A percentile compares a stretch with the other conserved stretches of the same genome.
Evolutionary conservation across 2,797 vertebrate species (phyloP).

Genomic region (Columba guinea): DNA sequence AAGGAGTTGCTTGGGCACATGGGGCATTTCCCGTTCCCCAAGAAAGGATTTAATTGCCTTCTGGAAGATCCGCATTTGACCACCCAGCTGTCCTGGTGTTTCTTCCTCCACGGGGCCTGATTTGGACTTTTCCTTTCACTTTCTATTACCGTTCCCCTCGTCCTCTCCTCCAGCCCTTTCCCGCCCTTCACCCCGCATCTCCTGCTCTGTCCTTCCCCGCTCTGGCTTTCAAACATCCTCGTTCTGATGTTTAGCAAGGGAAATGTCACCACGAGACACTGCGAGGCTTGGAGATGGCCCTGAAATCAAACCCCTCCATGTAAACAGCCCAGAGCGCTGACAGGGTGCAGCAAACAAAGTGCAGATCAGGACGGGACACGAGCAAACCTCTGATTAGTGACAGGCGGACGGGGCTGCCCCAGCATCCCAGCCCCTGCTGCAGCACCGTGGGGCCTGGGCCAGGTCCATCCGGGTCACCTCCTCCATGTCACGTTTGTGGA

Average conservation of each 20-base stretch:
- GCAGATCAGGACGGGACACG: accelerated
- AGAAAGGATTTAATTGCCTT: constrained; percentile 65
- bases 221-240: background rate
- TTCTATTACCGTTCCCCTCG: constrained; percentile 48
- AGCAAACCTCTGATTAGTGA: background rate
- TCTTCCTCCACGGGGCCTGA: background rate
- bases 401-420: background rate
- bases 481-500: background rate
- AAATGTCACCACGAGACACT: background rate
- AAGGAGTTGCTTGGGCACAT: no score
- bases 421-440: background rate
- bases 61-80: constrained; percentile 17
- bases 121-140: constrained; percentile 64
- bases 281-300: background rate
- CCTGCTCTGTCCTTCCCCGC: background rate
- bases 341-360: background rate
- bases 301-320: background rate
- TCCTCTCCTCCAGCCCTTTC: constrained; percentile 43
- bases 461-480: background rate
- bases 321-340: background rate
- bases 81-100: constrained; percentile 12
- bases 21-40: background rate
- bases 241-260: background rate
- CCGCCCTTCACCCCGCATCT: constrained; percentile 8
- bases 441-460: background rate